These are phyloP conservation scores for Scaptodrosophila latifasciaeformis DNA, from an alignment of 2,888 invertebrate species.

Conservation along the genomic window DNA sequence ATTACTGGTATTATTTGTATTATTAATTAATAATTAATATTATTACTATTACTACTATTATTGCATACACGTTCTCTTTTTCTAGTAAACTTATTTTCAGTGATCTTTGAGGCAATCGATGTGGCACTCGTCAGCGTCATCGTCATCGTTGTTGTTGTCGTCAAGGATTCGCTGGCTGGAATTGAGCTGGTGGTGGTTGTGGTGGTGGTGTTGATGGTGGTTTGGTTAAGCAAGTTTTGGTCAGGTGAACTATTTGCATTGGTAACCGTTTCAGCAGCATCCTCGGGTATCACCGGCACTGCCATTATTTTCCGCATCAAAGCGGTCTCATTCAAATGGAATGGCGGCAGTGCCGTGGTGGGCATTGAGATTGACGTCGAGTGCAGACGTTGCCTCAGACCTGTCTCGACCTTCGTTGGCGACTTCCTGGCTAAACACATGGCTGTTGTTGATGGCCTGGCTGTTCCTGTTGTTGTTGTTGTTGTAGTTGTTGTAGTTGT, in stretches of 20 bases:
- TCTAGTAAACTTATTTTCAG: slow-evolving; percentile 73
- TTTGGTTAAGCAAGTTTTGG: slow-evolving; percentile 27
- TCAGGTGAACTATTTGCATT: slow-evolving; percentile 40
- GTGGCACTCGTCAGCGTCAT: slow-evolving; percentile 14
- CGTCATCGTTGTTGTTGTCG: slow-evolving; percentile 20
- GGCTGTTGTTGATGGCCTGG: slow-evolving; percentile 18
- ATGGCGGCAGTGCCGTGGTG: neutral
- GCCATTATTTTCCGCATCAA: slow-evolving; percentile 28
- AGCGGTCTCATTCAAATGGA: slow-evolving; percentile 27
- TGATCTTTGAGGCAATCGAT: slow-evolving; percentile 53
- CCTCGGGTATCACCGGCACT: slow-evolving; percentile 63
- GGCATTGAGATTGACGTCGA: slow-evolving; percentile 20
- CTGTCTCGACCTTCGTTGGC: slow-evolving; percentile 28
- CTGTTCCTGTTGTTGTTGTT: slow-evolving; percentile 14
- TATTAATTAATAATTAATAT: slow-evolving; percentile 29
- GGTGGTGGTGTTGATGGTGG: no score
- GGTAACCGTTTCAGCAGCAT: slow-evolving; percentile 39
- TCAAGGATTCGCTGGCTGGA: slow-evolving; percentile 26
- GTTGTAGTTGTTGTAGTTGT: slow-evolving; percentile 20
- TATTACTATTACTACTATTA: slow-evolving; percentile 69
- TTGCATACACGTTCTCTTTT: slow-evolving; percentile 74
- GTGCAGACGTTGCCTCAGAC: slow-evolving; percentile 48
- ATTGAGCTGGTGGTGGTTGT: slow-evolving; percentile 20
- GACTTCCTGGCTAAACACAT: no score
- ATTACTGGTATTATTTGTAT: slow-evolving; percentile 39